Conservation (phyloP, 2,113 vertebrate species). For the Chloebia gouldiae region DNA sequence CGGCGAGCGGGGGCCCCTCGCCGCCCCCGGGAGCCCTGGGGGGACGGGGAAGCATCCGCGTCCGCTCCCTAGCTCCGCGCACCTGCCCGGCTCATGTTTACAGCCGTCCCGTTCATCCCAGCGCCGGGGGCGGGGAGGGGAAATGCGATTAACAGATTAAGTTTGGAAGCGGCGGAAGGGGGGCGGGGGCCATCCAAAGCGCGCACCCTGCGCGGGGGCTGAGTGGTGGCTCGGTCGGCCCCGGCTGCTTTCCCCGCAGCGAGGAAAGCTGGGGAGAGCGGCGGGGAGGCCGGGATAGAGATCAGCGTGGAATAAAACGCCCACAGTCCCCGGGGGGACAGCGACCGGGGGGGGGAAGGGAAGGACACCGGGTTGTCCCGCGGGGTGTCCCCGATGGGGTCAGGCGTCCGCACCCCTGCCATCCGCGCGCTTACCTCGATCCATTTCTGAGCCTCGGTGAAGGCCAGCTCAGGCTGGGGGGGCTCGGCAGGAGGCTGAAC, state of each 20-base stretch:
- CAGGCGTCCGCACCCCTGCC: neutral
- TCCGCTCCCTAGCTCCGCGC: neutral
- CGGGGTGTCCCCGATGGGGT: neutral
- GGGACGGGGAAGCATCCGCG: neutral
- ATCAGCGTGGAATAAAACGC: neutral
- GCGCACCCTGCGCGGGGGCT: neutral
- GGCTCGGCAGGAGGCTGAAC: constrained; percentile 71
- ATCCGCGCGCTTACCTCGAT: constrained; percentile 82
- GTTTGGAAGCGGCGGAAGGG: neutral
- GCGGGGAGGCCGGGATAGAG: neutral
- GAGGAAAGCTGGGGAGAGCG: neutral
- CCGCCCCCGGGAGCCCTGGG: neutral
- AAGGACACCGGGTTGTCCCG: neutral
- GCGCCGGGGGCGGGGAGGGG: neutral
- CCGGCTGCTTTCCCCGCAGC: neutral
- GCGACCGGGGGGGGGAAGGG: neutral
- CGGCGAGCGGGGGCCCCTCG: neutral
- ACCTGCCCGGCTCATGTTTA: constrained; percentile 35
- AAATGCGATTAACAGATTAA: constrained; percentile 46
- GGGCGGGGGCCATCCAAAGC: neutral
- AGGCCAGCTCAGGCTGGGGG: constrained; percentile 80
- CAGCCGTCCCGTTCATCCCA: neutral
- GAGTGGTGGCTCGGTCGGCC: neutral
- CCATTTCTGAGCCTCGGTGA: constrained; percentile 90
- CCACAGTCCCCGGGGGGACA: neutral